These are phyloP conservation scores for Dissostichus mawsoni DNA, from an alignment of 2,113 vertebrate species.

Conservation along the genomic window DNA sequence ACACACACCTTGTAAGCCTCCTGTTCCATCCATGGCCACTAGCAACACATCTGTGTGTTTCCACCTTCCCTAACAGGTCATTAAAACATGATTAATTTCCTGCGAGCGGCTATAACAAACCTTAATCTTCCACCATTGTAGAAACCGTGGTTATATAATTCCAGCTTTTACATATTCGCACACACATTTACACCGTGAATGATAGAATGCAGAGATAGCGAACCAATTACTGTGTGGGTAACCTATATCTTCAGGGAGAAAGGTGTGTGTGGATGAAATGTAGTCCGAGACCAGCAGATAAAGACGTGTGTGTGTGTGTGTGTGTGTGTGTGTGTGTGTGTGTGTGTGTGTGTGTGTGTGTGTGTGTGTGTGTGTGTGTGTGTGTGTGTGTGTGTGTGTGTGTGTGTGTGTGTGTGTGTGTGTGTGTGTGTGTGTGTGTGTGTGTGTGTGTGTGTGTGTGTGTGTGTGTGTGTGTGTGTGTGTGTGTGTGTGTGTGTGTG, in stretches of 20 bases:
- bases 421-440: slow-evolving; percentile 1
- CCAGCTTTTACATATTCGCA: neutral
- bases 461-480: neutral
- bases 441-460: slow-evolving; percentile 19
- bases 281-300: slow-evolving; percentile 44
- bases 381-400: slow-evolving; percentile 27
- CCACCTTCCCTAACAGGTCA: slow-evolving; percentile 37
- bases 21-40: slow-evolving; percentile 26
- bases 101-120: slow-evolving; percentile 47
- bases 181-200: slow-evolving; percentile 33
- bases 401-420: no score
- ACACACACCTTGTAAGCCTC: neutral
- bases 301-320: slow-evolving; percentile 15
- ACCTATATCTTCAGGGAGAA: slow-evolving; percentile 30
- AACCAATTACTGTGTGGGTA: slow-evolving; percentile 41
- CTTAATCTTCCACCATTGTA: slow-evolving; percentile 47
- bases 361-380: slow-evolving; percentile 2
- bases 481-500: slow-evolving; percentile 14
- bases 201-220: slow-evolving; percentile 39
- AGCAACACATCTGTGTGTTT: slow-evolving; percentile 20
- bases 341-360: no score
- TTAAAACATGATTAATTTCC: slow-evolving; percentile 69
- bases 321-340: neutral
- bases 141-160: slow-evolving; percentile 21
- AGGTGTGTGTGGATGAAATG: slow-evolving; percentile 21